Conservation (phyloP, 2,888 invertebrate genomes). For the Lasioglossum marginatum region DNA sequence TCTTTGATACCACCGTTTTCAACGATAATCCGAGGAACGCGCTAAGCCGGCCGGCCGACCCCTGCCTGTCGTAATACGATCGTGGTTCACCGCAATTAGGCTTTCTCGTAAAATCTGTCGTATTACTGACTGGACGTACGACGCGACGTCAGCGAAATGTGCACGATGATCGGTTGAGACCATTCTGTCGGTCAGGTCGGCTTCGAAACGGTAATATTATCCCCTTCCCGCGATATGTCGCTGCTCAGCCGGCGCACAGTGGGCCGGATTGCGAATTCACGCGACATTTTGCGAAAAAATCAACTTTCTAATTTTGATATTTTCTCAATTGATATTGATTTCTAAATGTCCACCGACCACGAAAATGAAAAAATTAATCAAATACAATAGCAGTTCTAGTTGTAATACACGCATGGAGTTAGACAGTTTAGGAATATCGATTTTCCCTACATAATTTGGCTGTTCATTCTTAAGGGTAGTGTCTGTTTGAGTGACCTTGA, state of each 20-base stretch:
- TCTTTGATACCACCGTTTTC: not conserved
- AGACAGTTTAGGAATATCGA: too few relatives aligned
- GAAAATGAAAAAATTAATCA: too few relatives aligned
- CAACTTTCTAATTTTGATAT: too few relatives aligned
- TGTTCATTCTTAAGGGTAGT: too few relatives aligned
- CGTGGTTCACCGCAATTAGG: conserved; percentile 1
- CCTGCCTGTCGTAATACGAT: not conserved
- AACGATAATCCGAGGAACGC: not conserved
- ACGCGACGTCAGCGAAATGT: not conserved
- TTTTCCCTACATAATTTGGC: too few relatives aligned
- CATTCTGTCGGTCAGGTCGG: not conserved
- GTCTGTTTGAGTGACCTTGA: too few relatives aligned
- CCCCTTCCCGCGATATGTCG: not conserved
- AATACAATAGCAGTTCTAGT: too few relatives aligned
- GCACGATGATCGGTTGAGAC: not conserved
- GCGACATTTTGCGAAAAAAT: too few relatives aligned
- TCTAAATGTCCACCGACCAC: too few relatives aligned
- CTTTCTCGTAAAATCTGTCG: conserved; percentile 7
- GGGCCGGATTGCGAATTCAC: too few relatives aligned
- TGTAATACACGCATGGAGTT: too few relatives aligned
- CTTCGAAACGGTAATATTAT: not conserved
- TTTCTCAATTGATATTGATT: too few relatives aligned
- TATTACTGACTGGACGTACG: not conserved
- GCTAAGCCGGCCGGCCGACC: not conserved
- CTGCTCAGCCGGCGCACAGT: not conserved